A percentile compares a stretch with the other conserved stretches of the same genome.
Evolutionary conservation across 2,113 vertebrate species (phyloP).

Genomic region (Empidonax traillii): DNA sequence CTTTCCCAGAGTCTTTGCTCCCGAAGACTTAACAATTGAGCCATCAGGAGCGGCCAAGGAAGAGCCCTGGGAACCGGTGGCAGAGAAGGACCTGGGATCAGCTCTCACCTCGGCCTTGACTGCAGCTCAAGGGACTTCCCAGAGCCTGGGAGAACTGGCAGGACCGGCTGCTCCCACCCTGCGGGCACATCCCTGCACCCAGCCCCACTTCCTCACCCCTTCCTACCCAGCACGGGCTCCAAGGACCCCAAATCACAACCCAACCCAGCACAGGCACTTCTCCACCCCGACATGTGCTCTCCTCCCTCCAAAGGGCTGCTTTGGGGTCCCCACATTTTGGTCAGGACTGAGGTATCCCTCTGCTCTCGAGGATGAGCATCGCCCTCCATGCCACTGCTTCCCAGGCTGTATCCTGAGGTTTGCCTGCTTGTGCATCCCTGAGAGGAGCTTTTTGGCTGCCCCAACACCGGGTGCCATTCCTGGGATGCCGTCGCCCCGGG

Average conservation of each 20-base stretch:
- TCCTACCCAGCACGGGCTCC: background rate
- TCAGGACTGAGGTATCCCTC: background rate
- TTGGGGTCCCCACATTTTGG: background rate
- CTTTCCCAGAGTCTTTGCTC: background rate
- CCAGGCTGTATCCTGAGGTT: background rate
- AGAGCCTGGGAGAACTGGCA: conserved; percentile 10
- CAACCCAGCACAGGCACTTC: background rate
- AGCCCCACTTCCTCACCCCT: background rate
- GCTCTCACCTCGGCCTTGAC: background rate
- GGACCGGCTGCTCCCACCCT: conserved; percentile 17
- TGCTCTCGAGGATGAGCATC: background rate
- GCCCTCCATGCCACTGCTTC: background rate
- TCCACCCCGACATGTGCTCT: accelerated
- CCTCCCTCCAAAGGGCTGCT: background rate
- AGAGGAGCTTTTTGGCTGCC: background rate
- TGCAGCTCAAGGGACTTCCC: background rate
- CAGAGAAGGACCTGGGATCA: background rate
- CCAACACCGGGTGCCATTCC: accelerated
- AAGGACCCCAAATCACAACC: background rate
- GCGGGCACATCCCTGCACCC: background rate
- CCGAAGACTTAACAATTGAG: background rate
- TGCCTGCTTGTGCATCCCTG: background rate
- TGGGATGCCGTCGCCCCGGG: background rate
- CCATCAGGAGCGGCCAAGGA: background rate
- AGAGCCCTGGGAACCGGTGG: background rate